These are phyloP conservation scores for Odontomachus brunneus DNA, from an alignment of 1,140 invertebrate species.

Conservation along the genomic window DNA sequence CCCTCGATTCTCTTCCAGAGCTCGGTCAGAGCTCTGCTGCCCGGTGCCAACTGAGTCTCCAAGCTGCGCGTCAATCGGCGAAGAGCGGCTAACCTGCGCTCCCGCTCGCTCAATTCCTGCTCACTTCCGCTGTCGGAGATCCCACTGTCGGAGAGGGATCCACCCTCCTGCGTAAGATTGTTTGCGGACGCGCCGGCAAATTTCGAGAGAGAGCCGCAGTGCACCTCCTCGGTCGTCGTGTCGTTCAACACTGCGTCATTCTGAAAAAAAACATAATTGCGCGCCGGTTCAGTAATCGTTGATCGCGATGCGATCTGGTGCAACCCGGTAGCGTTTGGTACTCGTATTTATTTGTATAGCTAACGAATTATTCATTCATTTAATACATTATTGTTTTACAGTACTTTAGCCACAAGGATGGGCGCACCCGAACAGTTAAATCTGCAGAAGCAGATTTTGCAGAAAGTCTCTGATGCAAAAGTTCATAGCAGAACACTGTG, in stretches of 20 bases:
- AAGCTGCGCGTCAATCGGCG: conserved; percentile 89
- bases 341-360: background rate
- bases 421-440: no score
- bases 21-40: conserved; percentile 87
- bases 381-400: background rate
- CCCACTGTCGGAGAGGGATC: conserved; percentile 90
- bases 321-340: background rate
- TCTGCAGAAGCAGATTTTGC: no score
- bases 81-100: conserved; percentile 89
- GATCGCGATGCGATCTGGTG: background rate
- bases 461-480: no score
- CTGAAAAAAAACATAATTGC: conserved; percentile 73
- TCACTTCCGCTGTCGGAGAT: conserved; percentile 92
- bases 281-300: background rate
- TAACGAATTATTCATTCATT: background rate
- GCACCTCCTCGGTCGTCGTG: conserved; percentile 65
- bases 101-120: conserved; percentile 90
- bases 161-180: conserved; percentile 83
- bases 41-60: conserved; percentile 88
- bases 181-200: conserved; percentile 75
- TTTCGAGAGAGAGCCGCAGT: conserved; percentile 65
- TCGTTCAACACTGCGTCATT: conserved; percentile 71
- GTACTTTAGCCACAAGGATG: background rate
- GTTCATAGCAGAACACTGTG: no score
- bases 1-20: conserved; percentile 89